Evolutionary conservation across 2,113 vertebrate species (phyloP), one percentile per base, ranked within the genome.

Genomic region (Saccopteryx leptura): DNA sequence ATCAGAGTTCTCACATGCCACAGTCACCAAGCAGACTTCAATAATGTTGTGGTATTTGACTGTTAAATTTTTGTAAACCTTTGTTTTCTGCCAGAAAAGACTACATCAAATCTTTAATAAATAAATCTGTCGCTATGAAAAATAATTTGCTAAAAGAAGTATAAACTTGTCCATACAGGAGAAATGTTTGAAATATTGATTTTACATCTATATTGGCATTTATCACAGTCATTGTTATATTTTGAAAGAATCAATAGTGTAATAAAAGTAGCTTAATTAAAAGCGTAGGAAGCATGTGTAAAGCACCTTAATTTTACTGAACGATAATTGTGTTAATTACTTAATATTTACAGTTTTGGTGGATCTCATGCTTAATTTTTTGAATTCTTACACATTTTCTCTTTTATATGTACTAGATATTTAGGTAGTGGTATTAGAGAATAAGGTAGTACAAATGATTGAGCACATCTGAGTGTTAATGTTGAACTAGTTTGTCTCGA

Each of bases 261-360:
- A 68, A 86, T 88, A 91, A 91, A 71, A 31, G 56, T 65, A 60
- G n/a, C n/a, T 94, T 92, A 94, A 96, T 96, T 84, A 88, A 88
- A 96, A 96, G 52, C n/a, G 19, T 6, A 75, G 58, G 75, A 94
- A 33, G 13, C 39, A 23, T 94, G 63, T 65, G 63, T 65, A 85
- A 79, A 92, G 6, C 17, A 66, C 21, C 74, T 68, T 86, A 48
- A 71, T 92, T 96, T 94, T 91, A 50, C 15, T 18, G n/a, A 86
- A 81, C 11, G 66, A 3, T 83, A 66, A 85, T 93, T 96, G n/a
- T 96, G 12, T 61, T 81, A 75, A 80, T 80, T 94, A 39, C 5
- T 82, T 28, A 66, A 52, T 96, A 83, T 33, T 88, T 96, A 95
- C 39, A 58, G 13, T 85, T 91, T 76, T 90, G 63, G 85, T 72